Percentiles rank a stretch among this genome's conserved stretches.
These are phyloP conservation scores for Drosophila buzzatii DNA, from an alignment of 2,888 invertebrate species.

Conservation along the genomic window DNA sequence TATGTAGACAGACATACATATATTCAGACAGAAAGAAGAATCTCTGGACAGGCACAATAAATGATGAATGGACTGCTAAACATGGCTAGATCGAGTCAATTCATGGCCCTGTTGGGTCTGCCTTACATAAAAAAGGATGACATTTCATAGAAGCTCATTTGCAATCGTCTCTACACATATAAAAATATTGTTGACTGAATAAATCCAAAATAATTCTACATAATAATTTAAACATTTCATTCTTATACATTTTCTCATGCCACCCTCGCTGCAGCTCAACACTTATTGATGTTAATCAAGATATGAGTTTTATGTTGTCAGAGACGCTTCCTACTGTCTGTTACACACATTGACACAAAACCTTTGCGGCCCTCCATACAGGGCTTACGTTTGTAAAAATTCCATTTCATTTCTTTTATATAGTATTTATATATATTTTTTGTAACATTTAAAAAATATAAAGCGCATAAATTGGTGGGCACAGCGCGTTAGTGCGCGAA, in stretches of 20 bases:
- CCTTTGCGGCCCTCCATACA: background rate
- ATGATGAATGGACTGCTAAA: no score
- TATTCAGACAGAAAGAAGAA: no score
- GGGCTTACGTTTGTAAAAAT: background rate
- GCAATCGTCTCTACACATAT: no score
- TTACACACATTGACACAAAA: no score
- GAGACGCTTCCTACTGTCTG: background rate
- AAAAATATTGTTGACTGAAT: background rate
- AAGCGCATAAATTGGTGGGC: slow-evolving; percentile 65
- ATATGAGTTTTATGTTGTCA: background rate
- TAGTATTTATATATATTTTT: background rate
- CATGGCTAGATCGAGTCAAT: no score
- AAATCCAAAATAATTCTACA: background rate
- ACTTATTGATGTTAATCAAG: slow-evolving; percentile 8
- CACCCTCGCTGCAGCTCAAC: background rate
- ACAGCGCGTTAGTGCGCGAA: slow-evolving; percentile 72
- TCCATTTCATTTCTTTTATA: background rate
- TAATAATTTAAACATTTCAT: background rate
- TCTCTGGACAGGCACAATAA: no score
- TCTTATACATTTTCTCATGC: no score
- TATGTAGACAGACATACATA: no score
- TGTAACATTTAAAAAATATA: slow-evolving; percentile 56
- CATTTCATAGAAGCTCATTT: no score
- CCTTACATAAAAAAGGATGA: no score
- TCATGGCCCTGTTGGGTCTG: no score